Conservation (phyloP, 1,140 invertebrate species). For the Drosophila pseudoobscura region DNA sequence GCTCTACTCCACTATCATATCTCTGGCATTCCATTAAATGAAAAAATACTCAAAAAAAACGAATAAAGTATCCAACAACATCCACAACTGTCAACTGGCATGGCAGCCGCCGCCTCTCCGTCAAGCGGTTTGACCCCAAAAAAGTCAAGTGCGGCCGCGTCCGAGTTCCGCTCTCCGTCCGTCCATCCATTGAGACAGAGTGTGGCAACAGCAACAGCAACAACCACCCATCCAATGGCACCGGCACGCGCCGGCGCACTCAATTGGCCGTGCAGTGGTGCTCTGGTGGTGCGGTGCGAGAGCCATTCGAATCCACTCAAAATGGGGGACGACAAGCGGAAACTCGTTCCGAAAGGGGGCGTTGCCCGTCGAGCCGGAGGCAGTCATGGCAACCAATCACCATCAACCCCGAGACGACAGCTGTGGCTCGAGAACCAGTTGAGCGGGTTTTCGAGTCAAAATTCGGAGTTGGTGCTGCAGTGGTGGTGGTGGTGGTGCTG, state of each 20-base stretch:
- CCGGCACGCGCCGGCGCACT: slow-evolving; percentile 78
- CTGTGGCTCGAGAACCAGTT: slow-evolving; percentile 67
- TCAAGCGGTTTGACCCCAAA: slow-evolving; percentile 78
- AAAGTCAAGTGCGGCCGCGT: slow-evolving; percentile 71
- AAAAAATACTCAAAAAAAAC: slow-evolving; percentile 36
- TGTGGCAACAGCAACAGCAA: slow-evolving; percentile 6
- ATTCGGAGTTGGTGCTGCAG: slow-evolving; percentile 17
- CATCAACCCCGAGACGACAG: slow-evolving; percentile 55
- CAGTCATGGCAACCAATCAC: slow-evolving; percentile 71
- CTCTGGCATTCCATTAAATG: slow-evolving; percentile 16
- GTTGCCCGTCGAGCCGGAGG: slow-evolving; percentile 41
- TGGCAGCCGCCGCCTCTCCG: slow-evolving; percentile 30
- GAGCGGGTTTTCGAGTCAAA: slow-evolving; percentile 57
- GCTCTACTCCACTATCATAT: slow-evolving; percentile 1
- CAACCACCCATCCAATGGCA: slow-evolving; percentile 27
- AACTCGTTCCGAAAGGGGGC: slow-evolving; percentile 58
- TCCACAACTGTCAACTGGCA: slow-evolving; percentile 41
- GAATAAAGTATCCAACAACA: slow-evolving; percentile 5
- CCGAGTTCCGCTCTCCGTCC: slow-evolving; percentile 30
- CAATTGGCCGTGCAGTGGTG: slow-evolving; percentile 51
- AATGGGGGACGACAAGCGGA: slow-evolving; percentile 56
- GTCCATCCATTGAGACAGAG: background rate
- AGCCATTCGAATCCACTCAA: slow-evolving; percentile 58
- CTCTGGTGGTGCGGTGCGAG: background rate
- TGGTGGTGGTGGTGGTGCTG: slow-evolving; percentile 3